These are phyloP conservation scores for Nycticryphes semicollaris DNA, from an alignment of 2,113 vertebrate species.

Conservation along the genomic window DNA sequence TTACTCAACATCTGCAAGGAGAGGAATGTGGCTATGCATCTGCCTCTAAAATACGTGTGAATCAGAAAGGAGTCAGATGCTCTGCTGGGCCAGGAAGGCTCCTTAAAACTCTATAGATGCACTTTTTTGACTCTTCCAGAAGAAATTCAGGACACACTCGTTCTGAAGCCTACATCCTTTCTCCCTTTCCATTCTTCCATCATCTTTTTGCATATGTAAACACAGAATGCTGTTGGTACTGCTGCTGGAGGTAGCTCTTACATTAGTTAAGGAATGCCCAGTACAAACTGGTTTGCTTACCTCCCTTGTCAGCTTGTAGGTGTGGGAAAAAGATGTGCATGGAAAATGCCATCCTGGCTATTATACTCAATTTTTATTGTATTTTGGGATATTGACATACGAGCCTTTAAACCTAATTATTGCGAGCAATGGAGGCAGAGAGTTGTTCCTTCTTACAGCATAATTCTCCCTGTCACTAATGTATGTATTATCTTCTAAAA, in stretches of 20 bases:
- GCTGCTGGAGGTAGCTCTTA: background rate
- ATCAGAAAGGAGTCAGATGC: background rate
- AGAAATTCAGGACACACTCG: background rate
- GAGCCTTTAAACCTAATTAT: background rate
- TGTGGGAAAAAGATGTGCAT: background rate
- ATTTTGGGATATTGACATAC: background rate
- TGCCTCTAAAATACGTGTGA: background rate
- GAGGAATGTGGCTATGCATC: background rate
- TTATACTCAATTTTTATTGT: background rate
- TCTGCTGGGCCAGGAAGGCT: background rate
- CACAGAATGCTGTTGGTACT: background rate
- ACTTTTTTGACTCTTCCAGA: background rate
- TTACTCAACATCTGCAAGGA: background rate
- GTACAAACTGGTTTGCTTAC: background rate
- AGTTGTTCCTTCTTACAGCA: background rate
- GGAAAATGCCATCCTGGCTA: background rate
- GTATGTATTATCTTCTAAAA: slow-evolving; percentile 34
- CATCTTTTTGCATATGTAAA: background rate
- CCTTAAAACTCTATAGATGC: background rate
- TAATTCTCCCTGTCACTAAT: slow-evolving; percentile 25
- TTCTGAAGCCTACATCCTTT: background rate
- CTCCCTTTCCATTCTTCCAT: background rate
- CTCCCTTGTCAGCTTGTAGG: background rate
- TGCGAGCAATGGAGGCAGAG: background rate
- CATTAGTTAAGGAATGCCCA: background rate